phyloP scores from a whole-genome alignment of 2,888 invertebrate genomes.

The Ferrisia virgata region DNA sequence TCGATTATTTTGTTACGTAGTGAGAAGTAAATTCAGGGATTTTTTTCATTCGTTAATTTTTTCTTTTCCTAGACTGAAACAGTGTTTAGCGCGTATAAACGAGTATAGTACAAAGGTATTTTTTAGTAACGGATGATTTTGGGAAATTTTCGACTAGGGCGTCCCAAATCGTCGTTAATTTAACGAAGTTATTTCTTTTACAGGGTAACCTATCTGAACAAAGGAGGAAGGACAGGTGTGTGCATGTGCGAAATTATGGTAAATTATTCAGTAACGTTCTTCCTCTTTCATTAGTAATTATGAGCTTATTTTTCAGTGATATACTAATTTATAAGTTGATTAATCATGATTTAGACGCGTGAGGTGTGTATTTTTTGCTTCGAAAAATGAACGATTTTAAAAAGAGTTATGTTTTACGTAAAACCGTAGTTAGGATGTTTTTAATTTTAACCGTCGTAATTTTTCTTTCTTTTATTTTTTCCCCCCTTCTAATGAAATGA shows the following conservation, averaged over 20 bases:
- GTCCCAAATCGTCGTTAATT: neutral
- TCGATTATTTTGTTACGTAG: neutral
- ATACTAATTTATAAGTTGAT: slow-evolving; percentile 41
- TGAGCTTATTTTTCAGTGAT: slow-evolving; percentile 45
- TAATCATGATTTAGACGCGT: neutral
- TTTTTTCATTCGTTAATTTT: neutral
- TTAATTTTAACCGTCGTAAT: neutral
- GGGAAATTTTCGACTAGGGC: neutral
- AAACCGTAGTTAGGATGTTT: neutral
- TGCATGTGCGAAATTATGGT: neutral
- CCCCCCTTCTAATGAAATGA: neutral
- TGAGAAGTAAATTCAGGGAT: slow-evolving; percentile 1
- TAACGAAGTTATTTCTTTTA: slow-evolving; percentile 36
- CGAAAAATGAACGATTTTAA: neutral
- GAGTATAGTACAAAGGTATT: neutral
- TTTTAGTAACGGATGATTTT: neutral
- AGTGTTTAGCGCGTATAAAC: neutral
- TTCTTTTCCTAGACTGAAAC: neutral
- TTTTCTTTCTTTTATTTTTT: neutral
- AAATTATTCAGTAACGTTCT: neutral
- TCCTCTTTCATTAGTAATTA: slow-evolving; percentile 44
- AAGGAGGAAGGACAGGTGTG: slow-evolving; percentile 18
- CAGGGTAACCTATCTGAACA: slow-evolving; percentile 40
- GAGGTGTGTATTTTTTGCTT: neutral
- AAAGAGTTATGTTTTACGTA: neutral